Base-by-base conservation (phyloP, 2,888 invertebrate genomes). In the Acanthoscelides obtectus region DNA sequence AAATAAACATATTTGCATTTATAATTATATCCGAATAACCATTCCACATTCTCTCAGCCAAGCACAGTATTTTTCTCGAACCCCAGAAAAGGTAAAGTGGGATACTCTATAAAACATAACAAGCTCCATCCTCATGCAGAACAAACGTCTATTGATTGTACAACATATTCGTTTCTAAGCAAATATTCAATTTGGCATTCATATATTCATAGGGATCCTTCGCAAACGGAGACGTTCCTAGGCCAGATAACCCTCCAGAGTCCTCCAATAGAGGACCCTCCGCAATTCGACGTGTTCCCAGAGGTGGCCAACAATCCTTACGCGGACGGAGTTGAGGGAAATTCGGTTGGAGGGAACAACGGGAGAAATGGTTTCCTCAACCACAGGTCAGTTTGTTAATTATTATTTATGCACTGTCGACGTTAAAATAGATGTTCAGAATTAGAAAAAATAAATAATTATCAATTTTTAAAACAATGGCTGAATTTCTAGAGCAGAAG, bases 191-290 rank as follows among this genome's bases (percentile, higher is more conserved):
- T 45, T 45, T 45, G 45, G 1, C 45, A 45, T 45, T 45, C 45
- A 45, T 45, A 45, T 45, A 45, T 45, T 45, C 45, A 45, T 45
- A 45, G 88, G 80, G 87, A 89, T 79, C 89, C 89, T 19, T 88
- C 89, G 2, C 88, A 89, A 80, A 88, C 88, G 22, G 90, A 90
- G 86, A 89, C 89, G 65, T 90, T 90, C 82, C 83, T 90, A 72
- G 90, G 90, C 8, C 89, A 90, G 85, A 89, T 90, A 67, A 90
- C 90, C 20, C 85, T 90, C 72, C 89, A 90, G 79, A 89, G 89
- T 82, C 89, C 89, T 82, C 89, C 89, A 20, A 89, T 89, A n/a
- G 89, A 83, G n/a, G 72, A 81, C 17, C 83, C 83, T 20, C 79
- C 80, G 5, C 80, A 78, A 75, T 79, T 80, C 72, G 79, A 76